Percentiles rank a stretch among this genome's conserved stretches.
Evolutionary conservation across 2,113 vertebrate genomes (phyloP).

Genomic region (Taurulus bubalis): DNA sequence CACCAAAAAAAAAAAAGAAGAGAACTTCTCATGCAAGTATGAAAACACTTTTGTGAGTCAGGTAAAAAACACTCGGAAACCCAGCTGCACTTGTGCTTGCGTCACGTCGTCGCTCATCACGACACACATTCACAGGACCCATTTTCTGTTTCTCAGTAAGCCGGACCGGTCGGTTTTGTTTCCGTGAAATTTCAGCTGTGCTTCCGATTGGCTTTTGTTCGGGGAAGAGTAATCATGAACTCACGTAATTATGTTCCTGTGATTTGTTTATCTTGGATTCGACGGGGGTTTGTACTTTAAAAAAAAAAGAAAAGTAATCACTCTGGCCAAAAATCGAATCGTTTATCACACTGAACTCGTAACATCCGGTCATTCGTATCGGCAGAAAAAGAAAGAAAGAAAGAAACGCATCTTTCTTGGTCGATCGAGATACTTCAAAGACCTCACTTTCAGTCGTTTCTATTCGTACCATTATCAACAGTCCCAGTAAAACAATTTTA

Average conservation of each 20-base stretch:
- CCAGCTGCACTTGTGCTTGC: not conserved
- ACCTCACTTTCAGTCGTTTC: constrained; percentile 5
- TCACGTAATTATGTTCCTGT: too few relatives aligned
- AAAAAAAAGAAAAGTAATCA: not conserved
- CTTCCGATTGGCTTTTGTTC: not conserved
- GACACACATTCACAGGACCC: constrained; percentile 37
- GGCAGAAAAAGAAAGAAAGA: not conserved
- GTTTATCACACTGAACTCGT: not conserved
- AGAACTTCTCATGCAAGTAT: not conserved
- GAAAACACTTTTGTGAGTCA: not conserved
- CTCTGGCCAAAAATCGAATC: not conserved
- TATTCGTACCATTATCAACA: constrained; percentile 12
- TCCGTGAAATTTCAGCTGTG: not conserved
- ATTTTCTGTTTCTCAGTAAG: constrained; percentile 43
- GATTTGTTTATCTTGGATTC: not conserved
- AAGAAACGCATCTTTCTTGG: not conserved
- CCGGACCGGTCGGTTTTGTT: constrained; percentile 13
- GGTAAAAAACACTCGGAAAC: constrained; percentile 35
- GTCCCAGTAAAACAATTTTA: too few relatives aligned
- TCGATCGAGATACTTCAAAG: constrained; percentile 5
- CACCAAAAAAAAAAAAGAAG: not conserved
- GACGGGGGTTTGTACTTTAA: not conserved
- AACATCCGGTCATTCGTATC: not conserved
- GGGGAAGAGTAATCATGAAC: not conserved
- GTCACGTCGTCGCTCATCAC: constrained; percentile 3